Conservation (phyloP, 1,140 invertebrate species). For the Stegodyphus dumicola region DNA sequence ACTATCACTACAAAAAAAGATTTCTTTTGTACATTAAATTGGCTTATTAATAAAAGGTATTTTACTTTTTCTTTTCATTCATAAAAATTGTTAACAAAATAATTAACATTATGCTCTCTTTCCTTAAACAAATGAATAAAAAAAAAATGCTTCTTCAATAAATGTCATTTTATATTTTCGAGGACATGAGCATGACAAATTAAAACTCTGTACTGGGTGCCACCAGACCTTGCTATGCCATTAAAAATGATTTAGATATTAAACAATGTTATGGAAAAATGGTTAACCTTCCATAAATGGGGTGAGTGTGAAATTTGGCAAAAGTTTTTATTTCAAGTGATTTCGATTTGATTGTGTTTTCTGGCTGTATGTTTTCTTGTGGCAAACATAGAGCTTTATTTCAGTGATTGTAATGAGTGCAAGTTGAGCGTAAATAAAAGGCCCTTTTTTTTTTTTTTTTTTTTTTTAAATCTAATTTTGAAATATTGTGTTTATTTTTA, state of each 20-base stretch:
- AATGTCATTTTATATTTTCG: not conserved
- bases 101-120: not conserved
- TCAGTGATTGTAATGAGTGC: no score
- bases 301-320: no score
- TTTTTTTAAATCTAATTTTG: no score
- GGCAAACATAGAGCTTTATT: no score
- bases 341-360: no score
- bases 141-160: not conserved
- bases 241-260: not conserved
- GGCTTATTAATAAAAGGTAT: not conserved
- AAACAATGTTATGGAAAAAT: no score
- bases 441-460: no score
- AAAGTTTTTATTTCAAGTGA: no score
- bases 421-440: no score
- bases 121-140: not conserved
- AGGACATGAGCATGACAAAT: not conserved
- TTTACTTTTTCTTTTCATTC: not conserved
- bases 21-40: not conserved
- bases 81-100: not conserved
- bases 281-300: no score
- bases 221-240: not conserved
- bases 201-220: not conserved
- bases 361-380: no score
- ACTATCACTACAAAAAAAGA: not conserved
- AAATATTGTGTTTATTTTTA: no score